Conservation (phyloP, 2,888 invertebrate genomes). For the Priapulus caudatus region DNA sequence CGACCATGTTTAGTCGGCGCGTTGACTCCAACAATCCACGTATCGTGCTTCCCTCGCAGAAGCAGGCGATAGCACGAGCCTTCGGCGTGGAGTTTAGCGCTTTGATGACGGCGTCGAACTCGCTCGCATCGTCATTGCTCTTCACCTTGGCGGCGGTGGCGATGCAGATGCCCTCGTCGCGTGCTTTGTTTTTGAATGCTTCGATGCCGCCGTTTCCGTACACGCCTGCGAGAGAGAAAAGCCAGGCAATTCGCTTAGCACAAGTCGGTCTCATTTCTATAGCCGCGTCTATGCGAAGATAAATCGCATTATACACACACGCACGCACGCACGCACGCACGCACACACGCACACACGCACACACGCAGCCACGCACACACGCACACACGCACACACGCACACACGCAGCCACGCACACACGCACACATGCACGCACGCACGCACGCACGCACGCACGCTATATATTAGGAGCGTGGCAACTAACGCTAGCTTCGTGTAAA, state of each 20-base stretch:
- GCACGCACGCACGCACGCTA: too few species aligned
- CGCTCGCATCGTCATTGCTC: slow-evolving; percentile 47
- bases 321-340: neutral
- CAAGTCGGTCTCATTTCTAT: too few species aligned
- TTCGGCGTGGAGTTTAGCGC: slow-evolving; percentile 33
- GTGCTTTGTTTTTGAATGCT: slow-evolving; percentile 57
- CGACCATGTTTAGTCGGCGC: slow-evolving; percentile 45
- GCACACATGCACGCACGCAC: too few species aligned
- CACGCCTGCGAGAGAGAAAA: slow-evolving; percentile 50
- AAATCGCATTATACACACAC: neutral
- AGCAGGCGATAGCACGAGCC: slow-evolving; percentile 56
- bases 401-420: too few species aligned
- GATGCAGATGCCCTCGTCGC: slow-evolving; percentile 54
- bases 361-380: too few species aligned
- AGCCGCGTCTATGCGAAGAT: too few species aligned
- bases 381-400: too few species aligned
- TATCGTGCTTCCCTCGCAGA: slow-evolving; percentile 64
- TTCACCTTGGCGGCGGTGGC: slow-evolving; percentile 54
- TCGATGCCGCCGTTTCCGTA: slow-evolving; percentile 64
- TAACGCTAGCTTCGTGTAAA: too few species aligned
- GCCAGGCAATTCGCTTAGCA: too few species aligned
- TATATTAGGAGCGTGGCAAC: too few species aligned
- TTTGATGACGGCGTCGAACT: slow-evolving; percentile 41
- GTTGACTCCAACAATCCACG: slow-evolving; percentile 51
- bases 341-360: slow-evolving; percentile 3